Conservation (phyloP, 1,140 invertebrate genomes). For the Drosophila saltans region DNA sequence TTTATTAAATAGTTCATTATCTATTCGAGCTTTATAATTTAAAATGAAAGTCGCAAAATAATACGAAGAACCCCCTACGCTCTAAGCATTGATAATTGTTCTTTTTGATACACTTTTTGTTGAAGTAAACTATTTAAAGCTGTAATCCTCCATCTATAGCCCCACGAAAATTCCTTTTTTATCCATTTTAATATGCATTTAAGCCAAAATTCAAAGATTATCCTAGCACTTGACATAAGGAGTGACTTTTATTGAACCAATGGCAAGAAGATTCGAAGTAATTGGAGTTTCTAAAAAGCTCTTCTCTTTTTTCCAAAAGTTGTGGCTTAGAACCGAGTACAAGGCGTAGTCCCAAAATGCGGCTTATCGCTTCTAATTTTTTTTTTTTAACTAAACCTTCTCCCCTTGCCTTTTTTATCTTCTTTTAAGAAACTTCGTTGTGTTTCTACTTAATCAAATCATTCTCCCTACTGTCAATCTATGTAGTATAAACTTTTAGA, state of each 20-base stretch:
- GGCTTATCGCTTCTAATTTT: slow-evolving; percentile 1
- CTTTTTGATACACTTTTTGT: no score
- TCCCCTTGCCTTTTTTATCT: neutral
- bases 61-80: no score
- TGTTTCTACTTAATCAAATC: slow-evolving; percentile 45
- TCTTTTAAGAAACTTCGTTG: neutral
- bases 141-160: no score
- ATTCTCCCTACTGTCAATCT: slow-evolving; percentile 48
- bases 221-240: no score
- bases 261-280: neutral
- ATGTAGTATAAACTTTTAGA: slow-evolving; percentile 53
- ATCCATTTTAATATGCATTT: no score
- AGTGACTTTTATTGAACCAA: neutral
- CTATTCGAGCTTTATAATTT: no score
- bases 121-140: no score
- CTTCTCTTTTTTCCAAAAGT: slow-evolving; percentile 2
- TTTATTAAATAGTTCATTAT: no score
- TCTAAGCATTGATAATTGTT: no score
- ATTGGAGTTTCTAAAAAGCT: neutral
- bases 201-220: no score
- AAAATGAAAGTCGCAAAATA: no score
- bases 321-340: neutral
- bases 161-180: no score
- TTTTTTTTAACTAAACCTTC: neutral
- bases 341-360: neutral